These are phyloP conservation scores for Oxyscelio sp. DNA, from an alignment of 2,888 invertebrate genomes.

Conservation along the genomic window DNA sequence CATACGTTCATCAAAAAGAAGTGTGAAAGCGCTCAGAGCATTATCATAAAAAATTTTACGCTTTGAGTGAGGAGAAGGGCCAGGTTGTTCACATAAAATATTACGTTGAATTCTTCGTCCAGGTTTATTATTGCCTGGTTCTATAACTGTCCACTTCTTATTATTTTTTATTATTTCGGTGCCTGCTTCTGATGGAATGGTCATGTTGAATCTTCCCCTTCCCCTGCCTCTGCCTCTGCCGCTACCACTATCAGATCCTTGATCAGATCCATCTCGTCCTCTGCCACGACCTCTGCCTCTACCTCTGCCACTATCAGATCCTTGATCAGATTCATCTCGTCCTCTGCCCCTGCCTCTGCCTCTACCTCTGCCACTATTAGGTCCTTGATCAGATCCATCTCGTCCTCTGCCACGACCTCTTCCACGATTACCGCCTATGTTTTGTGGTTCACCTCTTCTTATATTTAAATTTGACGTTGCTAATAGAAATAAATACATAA, in stretches of 20 bases:
- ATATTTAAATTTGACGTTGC: conserved; percentile 10
- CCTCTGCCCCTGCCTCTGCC: conserved; percentile 5
- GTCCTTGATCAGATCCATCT: background rate
- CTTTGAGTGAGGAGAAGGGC: conserved; percentile 31
- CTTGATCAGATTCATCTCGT: conserved; percentile 3
- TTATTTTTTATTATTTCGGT: conserved; percentile 27
- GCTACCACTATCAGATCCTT: background rate
- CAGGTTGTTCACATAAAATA: conserved; percentile 32
- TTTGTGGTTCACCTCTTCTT: conserved; percentile 52
- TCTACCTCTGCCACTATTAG: background rate
- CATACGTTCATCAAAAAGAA: conserved; percentile 16
- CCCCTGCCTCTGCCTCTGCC: background rate
- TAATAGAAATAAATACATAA: conserved; percentile 14
- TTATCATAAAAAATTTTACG: conserved; percentile 4
- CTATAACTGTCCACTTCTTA: conserved; percentile 30
- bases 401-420: conserved; percentile 23
- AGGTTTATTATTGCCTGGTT: conserved; percentile 7
- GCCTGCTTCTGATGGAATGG: conserved; percentile 16
- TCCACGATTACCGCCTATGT: conserved; percentile 21
- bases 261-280: conserved; percentile 5
- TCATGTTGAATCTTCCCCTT: conserved; percentile 1
- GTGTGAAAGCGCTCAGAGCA: conserved; percentile 27
- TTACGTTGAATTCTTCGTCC: conserved; percentile 13
- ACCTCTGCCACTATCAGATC: background rate
- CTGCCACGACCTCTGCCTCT: background rate